Evolutionary conservation across 1,140 invertebrate genomes (phyloP).

Genomic region (Monochamus saltuarius): DNA sequence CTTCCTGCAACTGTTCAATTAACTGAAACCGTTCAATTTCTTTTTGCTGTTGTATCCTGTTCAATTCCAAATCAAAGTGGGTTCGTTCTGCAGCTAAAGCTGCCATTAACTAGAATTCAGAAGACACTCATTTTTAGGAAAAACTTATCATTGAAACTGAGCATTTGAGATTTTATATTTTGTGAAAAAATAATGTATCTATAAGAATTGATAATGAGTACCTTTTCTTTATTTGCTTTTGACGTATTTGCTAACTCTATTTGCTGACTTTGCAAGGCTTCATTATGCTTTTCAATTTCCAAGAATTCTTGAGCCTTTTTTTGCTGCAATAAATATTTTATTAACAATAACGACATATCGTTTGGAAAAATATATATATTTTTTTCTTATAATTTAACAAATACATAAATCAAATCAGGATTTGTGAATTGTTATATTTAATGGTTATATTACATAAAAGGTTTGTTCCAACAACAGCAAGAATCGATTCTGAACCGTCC

Average conservation of each 20-base stretch:
- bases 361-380: too few relatives aligned
- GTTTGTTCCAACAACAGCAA: too few relatives aligned
- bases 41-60: slow-evolving; percentile 64
- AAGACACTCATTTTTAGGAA: neutral
- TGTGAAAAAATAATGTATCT: slow-evolving; percentile 3
- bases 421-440: too few relatives aligned
- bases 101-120: slow-evolving; percentile 58
- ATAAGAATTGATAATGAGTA: slow-evolving; percentile 36
- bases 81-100: slow-evolving; percentile 64
- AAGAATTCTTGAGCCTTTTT: slow-evolving; percentile 56
- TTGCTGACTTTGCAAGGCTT: slow-evolving; percentile 58
- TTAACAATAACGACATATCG: too few relatives aligned
- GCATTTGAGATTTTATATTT: neutral
- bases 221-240: slow-evolving; percentile 58
- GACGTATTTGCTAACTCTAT: slow-evolving; percentile 55
- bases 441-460: too few relatives aligned
- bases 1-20: slow-evolving; percentile 57
- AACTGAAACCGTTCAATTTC: slow-evolving; percentile 64
- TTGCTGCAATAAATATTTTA: slow-evolving; percentile 47
- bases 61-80: slow-evolving; percentile 64
- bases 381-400: too few relatives aligned
- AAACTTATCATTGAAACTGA: neutral
- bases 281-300: slow-evolving; percentile 58
- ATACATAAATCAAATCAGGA: too few relatives aligned
- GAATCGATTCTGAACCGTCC: too few relatives aligned